Evolutionary conservation across 2,888 invertebrate genomes (phyloP), one percentile per base, ranked within the genome.

Genomic region (Drosophila subquinaria): DNA sequence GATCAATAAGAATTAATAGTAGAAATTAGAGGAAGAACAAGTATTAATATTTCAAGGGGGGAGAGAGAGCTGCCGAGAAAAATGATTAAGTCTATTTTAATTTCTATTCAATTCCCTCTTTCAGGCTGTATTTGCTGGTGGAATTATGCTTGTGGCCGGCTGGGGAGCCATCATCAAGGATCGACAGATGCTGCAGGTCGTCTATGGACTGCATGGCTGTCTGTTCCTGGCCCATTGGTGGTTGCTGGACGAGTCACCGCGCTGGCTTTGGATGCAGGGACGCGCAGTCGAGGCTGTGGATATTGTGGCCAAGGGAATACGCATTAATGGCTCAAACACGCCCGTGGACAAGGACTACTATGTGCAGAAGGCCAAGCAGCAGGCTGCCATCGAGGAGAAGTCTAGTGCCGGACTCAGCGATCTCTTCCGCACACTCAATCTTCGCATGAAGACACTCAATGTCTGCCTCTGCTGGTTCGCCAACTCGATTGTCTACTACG

Each of bases 201-300:
- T 96, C 3, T 97, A 97, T 86, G 97, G 97, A 1, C 92, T 96
- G 35, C 97, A 97, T 85, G 95, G 96, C 56, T 92, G 95, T 17
- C 90, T 97, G 0, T 94, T 97, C 0, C 92, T 97, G 36, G 96
- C 95, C 1, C 97, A 97, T 90, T 97, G 96, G 94, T 97, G 97
- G 97, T 93, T 97, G 4, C 96, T 97, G 95, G 97, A 97, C 82
- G 97, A 97, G 93, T 97, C 97, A 8, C 97, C 97, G 0, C 94
- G 97, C 15, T 97, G 97, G 97, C 92, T 97, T 8, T 97, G 97
- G 97, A 95, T 96, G 38, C 96, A 97, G 90, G 97, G 97, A 0
- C 94, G 95, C 51, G 93, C 94, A 0, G 94, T 94, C 55, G 96
- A 97, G 92, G 95, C 97, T 0, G 94, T 97, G 0, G 94, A 94